phyloP scores from a whole-genome alignment of 2,888 invertebrate species.

The Cosmia pyralina region DNA sequence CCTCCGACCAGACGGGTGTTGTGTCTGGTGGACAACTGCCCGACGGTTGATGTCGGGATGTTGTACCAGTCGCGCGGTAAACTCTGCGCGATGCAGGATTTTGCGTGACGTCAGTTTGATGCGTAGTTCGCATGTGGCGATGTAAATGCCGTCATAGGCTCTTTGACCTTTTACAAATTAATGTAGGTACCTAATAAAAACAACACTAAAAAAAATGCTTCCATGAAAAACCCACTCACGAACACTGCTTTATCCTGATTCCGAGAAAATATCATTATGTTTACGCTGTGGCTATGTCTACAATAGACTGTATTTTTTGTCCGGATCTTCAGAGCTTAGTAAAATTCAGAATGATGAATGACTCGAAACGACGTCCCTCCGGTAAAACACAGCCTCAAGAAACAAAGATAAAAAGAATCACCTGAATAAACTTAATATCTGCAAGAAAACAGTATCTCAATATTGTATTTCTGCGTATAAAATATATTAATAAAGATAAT shows the following conservation, averaged over 20 bases:
- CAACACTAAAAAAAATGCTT: not conserved
- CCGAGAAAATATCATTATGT: conserved; percentile 22
- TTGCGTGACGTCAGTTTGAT: too few relatives aligned
- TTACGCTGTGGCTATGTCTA: not conserved
- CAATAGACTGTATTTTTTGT: conserved; percentile 17
- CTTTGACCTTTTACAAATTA: not conserved
- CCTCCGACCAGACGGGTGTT: too few relatives aligned
- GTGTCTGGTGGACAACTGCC: too few relatives aligned
- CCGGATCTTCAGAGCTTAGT: conserved; percentile 26
- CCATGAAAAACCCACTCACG: conserved; percentile 1
- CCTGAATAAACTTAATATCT: conserved; percentile 15
- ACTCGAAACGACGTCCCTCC: conserved; percentile 9
- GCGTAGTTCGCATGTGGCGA: too few relatives aligned
- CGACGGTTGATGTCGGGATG: too few relatives aligned
- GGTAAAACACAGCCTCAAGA: conserved; percentile 15
- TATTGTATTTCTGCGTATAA: not conserved
- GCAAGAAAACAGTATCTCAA: not conserved
- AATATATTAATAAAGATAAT: conserved; percentile 12
- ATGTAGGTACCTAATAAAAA: conserved; percentile 15
- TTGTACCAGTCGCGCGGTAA: too few relatives aligned
- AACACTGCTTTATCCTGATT: conserved; percentile 2
- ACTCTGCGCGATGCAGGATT: too few relatives aligned
- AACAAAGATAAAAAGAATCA: conserved; percentile 19
- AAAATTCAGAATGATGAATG: conserved; percentile 40
- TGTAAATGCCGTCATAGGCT: too few relatives aligned